Conservation (phyloP, 2,113 vertebrate species). For the Ophiodon elongatus region DNA sequence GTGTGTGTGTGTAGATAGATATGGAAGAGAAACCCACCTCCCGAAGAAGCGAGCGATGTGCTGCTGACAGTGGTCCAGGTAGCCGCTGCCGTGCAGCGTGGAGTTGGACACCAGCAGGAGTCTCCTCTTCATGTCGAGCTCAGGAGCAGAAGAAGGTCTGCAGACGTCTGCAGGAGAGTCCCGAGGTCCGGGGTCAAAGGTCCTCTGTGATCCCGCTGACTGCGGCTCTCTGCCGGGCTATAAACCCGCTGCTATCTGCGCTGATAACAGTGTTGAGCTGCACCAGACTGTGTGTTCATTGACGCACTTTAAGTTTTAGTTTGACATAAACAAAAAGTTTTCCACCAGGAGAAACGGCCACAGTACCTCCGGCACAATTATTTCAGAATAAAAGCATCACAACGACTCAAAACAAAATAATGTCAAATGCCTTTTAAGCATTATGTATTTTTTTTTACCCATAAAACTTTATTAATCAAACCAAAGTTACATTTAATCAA, state of each 20-base stretch:
- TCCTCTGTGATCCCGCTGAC: constrained; percentile 20
- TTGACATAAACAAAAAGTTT: no score
- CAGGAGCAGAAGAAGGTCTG: not conserved
- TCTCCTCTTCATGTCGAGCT: constrained; percentile 68
- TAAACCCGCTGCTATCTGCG: constrained; percentile 1
- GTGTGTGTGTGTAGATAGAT: no score
- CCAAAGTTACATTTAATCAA: no score
- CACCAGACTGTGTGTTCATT: no score
- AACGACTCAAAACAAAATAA: no score
- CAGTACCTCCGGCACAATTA: not conserved
- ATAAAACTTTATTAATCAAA: no score
- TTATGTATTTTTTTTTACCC: no score
- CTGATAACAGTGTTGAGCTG: not conserved
- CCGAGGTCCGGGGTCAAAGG: constrained; percentile 36
- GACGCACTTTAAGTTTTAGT: no score
- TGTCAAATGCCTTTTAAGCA: no score
- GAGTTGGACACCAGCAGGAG: constrained; percentile 90
- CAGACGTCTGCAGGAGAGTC: not conserved
- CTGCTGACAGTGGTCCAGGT: constrained; percentile 88
- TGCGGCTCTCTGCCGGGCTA: not conserved
- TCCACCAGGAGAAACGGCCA: not conserved
- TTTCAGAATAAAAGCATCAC: constrained; percentile 14
- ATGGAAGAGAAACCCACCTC: constrained; percentile 79
- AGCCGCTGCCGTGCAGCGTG: constrained; percentile 85
- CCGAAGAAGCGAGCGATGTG: constrained; percentile 86